These are phyloP conservation scores for Temnothorax ravouxi DNA, from an alignment of 2,888 invertebrate genomes.

Conservation along the genomic window DNA sequence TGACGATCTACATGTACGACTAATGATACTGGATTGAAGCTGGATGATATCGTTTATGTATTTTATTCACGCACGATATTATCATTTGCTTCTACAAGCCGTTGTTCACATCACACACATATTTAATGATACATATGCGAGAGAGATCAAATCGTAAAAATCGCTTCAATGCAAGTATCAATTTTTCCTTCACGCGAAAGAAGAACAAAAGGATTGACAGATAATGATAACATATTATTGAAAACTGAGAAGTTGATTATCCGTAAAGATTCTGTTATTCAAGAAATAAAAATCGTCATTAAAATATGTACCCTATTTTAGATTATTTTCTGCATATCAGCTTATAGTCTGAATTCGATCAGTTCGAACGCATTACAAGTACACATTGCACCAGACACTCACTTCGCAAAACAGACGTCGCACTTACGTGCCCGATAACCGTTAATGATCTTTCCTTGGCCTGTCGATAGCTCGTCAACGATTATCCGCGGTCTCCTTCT, in stretches of 20 bases:
- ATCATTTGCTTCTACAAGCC: background rate
- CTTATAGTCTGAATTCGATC: background rate
- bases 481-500: slow-evolving; percentile 42
- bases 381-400: slow-evolving; percentile 2
- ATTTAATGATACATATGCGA: slow-evolving; percentile 30
- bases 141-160: background rate
- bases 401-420: background rate
- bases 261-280: background rate
- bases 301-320: background rate
- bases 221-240: background rate
- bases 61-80: slow-evolving; percentile 9
- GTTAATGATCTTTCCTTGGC: background rate
- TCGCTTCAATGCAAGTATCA: background rate
- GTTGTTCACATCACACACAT: background rate
- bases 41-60: background rate
- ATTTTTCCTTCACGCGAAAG: background rate
- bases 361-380: background rate
- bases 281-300: background rate
- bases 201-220: background rate
- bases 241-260: background rate
- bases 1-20: background rate
- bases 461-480: background rate
- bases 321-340: background rate
- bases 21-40: background rate
- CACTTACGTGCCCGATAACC: background rate